A percentile compares a stretch with the other conserved stretches of the same genome.
Conservation (phyloP, 2,797 vertebrate genomes). For the Enteromius afrohamiltoni region DNA sequence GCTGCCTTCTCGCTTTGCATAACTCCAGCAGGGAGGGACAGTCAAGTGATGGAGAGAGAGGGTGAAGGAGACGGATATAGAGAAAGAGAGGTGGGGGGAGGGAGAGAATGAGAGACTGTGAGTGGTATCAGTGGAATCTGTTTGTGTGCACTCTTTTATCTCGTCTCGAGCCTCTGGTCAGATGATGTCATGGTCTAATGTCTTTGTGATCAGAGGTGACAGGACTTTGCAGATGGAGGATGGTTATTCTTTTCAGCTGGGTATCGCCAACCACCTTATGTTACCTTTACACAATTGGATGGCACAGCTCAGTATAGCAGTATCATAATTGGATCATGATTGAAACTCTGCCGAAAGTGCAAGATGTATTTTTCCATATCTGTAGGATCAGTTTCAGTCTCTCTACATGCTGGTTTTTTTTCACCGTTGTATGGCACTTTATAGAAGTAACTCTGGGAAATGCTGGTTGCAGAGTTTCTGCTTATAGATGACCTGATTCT, state of each 20-base stretch:
- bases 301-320: neutral
- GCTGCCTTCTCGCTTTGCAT: slow-evolving; percentile 79
- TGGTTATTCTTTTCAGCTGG: neutral
- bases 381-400: neutral
- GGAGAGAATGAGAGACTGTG: slow-evolving; percentile 69
- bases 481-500: slow-evolving; percentile 15
- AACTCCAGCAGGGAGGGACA: slow-evolving; percentile 75
- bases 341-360: slow-evolving; percentile 1
- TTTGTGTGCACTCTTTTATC: slow-evolving; percentile 75
- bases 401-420: neutral
- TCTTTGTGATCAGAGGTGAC: slow-evolving; percentile 48
- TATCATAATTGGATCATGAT: neutral
- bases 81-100: slow-evolving; percentile 63
- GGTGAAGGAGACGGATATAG: slow-evolving; percentile 61
- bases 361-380: neutral
- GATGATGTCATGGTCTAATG: slow-evolving; percentile 69
- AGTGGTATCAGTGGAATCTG: slow-evolving; percentile 63
- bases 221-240: neutral
- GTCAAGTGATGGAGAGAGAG: slow-evolving; percentile 74
- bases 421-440: neutral
- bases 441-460: slow-evolving; percentile 6
- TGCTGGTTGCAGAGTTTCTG: slow-evolving; percentile 8
- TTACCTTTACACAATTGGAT: neutral
- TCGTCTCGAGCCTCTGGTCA: slow-evolving; percentile 62
- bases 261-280: neutral